phyloP scores from a whole-genome alignment of 2,113 vertebrate genomes.

The Alces alces region DNA sequence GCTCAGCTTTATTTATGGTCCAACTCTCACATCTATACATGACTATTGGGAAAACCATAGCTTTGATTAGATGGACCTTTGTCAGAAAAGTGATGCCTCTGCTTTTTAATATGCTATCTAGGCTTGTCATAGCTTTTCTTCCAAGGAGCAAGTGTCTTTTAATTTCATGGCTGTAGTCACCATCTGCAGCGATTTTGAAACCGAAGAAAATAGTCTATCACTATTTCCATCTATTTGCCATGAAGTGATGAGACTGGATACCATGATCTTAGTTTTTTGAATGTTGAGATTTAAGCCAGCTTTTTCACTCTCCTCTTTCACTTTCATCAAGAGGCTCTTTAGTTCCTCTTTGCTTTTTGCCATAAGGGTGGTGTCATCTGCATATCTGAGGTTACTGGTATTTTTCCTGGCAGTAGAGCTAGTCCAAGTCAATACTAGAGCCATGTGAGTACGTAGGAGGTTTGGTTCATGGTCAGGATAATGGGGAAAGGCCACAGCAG shows the following conservation, averaged over 20 bases:
- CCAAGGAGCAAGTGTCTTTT: not conserved
- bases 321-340: not conserved
- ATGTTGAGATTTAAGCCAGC: not conserved
- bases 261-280: not conserved
- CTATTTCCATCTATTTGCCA: not conserved
- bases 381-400: not conserved
- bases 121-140: not conserved
- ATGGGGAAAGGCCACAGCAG: not conserved
- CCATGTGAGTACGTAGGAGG: not conserved
- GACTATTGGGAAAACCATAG: not conserved
- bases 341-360: not conserved
- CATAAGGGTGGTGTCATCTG: not conserved
- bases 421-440: not conserved
- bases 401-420: not conserved
- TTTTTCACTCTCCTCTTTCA: not conserved
- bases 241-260: not conserved
- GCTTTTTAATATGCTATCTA: not conserved
- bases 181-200: not conserved
- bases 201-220: not conserved
- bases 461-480: not conserved
- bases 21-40: not conserved
- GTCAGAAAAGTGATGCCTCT: not conserved
- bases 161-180: not conserved
- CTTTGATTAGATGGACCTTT: not conserved
- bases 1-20: not conserved